Evolutionary conservation across 2,797 vertebrate species (phyloP).

Genomic region (Gymnoscopelus microlampas): DNA sequence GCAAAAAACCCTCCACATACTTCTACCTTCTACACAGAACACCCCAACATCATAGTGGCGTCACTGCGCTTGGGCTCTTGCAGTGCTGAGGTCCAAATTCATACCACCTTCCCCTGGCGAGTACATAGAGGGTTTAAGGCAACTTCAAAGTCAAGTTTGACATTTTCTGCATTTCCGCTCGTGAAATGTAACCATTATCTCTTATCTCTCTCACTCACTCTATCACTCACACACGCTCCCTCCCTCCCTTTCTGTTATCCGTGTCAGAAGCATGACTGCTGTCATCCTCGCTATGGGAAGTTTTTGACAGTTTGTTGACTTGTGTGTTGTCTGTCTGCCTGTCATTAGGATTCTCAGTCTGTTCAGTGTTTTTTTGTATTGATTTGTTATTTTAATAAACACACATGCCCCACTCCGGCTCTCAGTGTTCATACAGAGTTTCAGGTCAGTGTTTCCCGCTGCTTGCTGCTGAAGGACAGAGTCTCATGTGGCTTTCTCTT

Average conservation of each 20-base stretch:
- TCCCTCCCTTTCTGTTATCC: conserved; percentile 41
- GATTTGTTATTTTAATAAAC: conserved; percentile 54
- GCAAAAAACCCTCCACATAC: conserved; percentile 83
- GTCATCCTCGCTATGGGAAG: conserved; percentile 72
- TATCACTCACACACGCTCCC: neutral
- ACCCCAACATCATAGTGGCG: conserved; percentile 34
- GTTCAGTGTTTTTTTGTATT: conserved; percentile 66
- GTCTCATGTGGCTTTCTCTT: conserved; percentile 85
- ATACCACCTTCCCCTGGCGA: conserved; percentile 40
- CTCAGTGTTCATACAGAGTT: conserved; percentile 56
- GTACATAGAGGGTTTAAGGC: conserved; percentile 96
- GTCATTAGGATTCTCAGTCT: conserved; percentile 55
- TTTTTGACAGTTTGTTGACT: conserved; percentile 61
- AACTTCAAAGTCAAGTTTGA: conserved; percentile 79
- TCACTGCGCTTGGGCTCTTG: conserved; percentile 40
- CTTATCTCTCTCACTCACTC: conserved; percentile 19
- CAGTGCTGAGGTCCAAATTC: conserved; percentile 33
- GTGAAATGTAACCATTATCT: conserved; percentile 64
- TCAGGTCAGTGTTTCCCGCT: conserved; percentile 46
- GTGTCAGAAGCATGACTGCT: conserved; percentile 59
- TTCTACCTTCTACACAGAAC: neutral
- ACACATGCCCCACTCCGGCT: conserved; percentile 61
- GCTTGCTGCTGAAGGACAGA: conserved; percentile 23
- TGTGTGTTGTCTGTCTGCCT: conserved; percentile 55
- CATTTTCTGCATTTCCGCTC: conserved; percentile 56